These are phyloP conservation scores for Caradrina kadenii DNA, from an alignment of 2,888 invertebrate genomes.

Conservation along the genomic window DNA sequence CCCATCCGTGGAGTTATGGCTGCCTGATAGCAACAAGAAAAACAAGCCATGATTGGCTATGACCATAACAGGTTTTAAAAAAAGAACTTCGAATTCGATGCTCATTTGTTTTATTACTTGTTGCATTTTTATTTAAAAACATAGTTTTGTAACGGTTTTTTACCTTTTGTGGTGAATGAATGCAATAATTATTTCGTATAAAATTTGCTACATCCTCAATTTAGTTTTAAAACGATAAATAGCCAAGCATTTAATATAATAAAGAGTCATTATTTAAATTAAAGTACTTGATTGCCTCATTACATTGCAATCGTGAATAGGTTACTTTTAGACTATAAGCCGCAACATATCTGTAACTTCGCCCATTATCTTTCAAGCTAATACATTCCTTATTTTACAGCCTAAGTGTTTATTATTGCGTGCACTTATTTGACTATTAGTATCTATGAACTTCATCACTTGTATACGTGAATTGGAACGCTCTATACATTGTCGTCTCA, in stretches of 20 bases:
- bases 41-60: constrained; percentile 33
- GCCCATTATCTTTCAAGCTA: neutral
- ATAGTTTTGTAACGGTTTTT: neutral
- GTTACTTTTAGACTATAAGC: constrained; percentile 37
- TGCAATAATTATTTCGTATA: constrained; percentile 6
- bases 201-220: constrained; percentile 35
- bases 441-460: constrained; percentile 19
- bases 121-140: constrained; percentile 1
- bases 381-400: neutral
- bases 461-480: constrained; percentile 41
- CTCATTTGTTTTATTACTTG: constrained; percentile 13
- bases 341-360: constrained; percentile 1
- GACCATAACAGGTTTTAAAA: constrained; percentile 20
- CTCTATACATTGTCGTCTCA: constrained; percentile 44
- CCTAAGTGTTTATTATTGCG: constrained; percentile 5
- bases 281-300: constrained; percentile 21
- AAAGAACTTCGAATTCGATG: constrained; percentile 1
- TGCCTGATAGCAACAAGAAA: constrained; percentile 26
- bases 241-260: constrained; percentile 18
- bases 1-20: constrained; percentile 13
- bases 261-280: constrained; percentile 45
- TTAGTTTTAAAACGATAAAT: constrained; percentile 21
- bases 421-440: constrained; percentile 14
- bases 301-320: constrained; percentile 25
- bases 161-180: constrained; percentile 3